Evolutionary conservation across 92 coral and sea anemone species (phyloP).

Genomic region (Epizoanthus illoricatus): DNA sequence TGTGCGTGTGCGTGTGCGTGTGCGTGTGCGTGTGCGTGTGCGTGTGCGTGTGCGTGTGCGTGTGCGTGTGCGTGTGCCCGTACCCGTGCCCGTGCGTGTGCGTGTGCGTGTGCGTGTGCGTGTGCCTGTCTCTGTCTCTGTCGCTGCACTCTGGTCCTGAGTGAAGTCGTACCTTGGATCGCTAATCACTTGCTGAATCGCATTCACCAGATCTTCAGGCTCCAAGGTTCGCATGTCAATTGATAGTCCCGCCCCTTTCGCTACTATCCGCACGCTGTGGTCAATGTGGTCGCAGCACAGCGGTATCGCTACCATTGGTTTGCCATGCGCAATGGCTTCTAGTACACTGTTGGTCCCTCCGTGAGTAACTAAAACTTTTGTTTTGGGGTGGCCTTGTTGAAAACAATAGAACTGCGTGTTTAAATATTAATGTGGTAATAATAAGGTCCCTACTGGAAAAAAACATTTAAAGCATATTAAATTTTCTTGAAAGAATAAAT

Average conservation of each 20-base stretch:
- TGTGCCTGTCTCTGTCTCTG: too few relatives aligned
- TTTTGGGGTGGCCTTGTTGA: constrained; percentile 32
- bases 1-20: too few relatives aligned
- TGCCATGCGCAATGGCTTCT: constrained; percentile 43
- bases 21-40: too few relatives aligned
- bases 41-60: too few relatives aligned
- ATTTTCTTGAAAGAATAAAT: too few relatives aligned
- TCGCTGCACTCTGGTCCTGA: neutral
- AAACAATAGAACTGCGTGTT: neutral
- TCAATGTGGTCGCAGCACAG: constrained; percentile 42
- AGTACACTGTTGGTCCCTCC: constrained; percentile 39
- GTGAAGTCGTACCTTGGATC: constrained; percentile 4
- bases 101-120: too few relatives aligned
- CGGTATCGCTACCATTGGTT: constrained; percentile 39
- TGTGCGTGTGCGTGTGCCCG: too few relatives aligned
- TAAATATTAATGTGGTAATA: too few relatives aligned
- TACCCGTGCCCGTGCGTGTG: too few relatives aligned
- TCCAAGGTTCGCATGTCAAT: constrained; percentile 16
- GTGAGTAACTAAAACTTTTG: constrained; percentile 32
- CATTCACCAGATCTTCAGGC: constrained; percentile 14
- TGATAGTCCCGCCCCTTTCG: constrained; percentile 23
- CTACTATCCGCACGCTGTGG: constrained; percentile 27
- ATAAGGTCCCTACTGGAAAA: too few relatives aligned
- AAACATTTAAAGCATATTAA: too few relatives aligned
- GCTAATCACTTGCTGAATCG: neutral